phyloP scores from a whole-genome alignment of 2,888 invertebrate species.

The Koerneria pararmatus region DNA sequence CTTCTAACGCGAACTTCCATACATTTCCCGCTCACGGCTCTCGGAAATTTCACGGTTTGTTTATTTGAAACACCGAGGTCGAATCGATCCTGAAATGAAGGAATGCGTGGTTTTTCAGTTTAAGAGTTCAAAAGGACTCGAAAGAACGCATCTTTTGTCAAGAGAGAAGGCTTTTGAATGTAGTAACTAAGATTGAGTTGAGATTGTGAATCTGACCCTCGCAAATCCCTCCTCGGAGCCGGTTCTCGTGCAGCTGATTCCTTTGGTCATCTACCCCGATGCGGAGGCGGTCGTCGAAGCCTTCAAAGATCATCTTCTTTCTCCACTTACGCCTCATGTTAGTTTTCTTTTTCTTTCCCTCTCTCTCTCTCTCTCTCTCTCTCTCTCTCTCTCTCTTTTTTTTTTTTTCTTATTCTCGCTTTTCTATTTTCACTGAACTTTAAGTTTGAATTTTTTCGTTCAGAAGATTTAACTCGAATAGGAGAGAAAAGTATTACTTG shows the following conservation, averaged over 20 bases:
- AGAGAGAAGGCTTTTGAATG: too few species aligned
- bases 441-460: constrained; percentile 8
- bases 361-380: constrained; percentile 22
- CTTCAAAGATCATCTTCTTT: constrained; percentile 43
- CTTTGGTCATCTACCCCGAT: constrained; percentile 72
- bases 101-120: constrained; percentile 9
- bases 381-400: constrained; percentile 25
- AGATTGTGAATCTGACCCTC: constrained; percentile 69
- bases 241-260: constrained; percentile 71
- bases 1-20: constrained; percentile 63
- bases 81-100: background rate
- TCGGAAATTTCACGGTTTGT: constrained; percentile 69
- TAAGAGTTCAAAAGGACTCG: too few species aligned
- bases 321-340: constrained; percentile 33
- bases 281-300: constrained; percentile 65
- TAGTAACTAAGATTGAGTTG: constrained; percentile 27
- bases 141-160: too few species aligned
- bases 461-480: background rate
- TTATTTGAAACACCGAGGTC: background rate
- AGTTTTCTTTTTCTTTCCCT: constrained; percentile 25
- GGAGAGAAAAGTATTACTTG: too few species aligned
- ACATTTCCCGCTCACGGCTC: constrained; percentile 73
- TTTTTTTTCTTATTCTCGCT: background rate
- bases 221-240: constrained; percentile 73
- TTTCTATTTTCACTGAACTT: constrained; percentile 32